Percentiles rank a stretch among this genome's conserved stretches.
Conservation (phyloP, 2,113 vertebrate genomes). For the Thomomys bottae region DNA sequence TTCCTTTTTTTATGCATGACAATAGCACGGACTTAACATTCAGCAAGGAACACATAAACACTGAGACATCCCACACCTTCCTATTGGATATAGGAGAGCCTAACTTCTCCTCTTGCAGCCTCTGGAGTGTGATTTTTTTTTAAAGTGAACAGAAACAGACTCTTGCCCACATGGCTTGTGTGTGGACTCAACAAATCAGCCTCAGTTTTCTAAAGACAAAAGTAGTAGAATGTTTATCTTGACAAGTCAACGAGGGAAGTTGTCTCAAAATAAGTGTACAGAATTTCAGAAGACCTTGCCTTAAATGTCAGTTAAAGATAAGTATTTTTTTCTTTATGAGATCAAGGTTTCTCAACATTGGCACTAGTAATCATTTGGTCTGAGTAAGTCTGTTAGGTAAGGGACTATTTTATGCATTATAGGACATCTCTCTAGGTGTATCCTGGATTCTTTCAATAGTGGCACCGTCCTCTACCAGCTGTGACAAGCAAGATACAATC, state of each 20-base stretch:
- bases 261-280: neutral
- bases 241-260: neutral
- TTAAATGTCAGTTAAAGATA: neutral
- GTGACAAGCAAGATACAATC: neutral
- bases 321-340: neutral
- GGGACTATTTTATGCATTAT: neutral
- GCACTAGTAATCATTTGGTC: neutral
- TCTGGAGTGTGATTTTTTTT: neutral
- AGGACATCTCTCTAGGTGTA: neutral
- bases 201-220: neutral
- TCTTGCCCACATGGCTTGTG: neutral
- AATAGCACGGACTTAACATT: neutral
- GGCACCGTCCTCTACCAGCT: neutral
- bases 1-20: neutral
- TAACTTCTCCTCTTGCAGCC: rapidly evolving
- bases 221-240: neutral
- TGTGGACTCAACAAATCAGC: neutral
- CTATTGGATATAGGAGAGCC: neutral
- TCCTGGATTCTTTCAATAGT: neutral
- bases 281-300: neutral
- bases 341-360: neutral
- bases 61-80: neutral
- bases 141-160: neutral
- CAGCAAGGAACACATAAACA: neutral
- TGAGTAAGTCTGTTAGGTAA: neutral